Evolutionary conservation across 2,888 invertebrate species (phyloP).

Genomic region (Gisinianus flammeolus): DNA sequence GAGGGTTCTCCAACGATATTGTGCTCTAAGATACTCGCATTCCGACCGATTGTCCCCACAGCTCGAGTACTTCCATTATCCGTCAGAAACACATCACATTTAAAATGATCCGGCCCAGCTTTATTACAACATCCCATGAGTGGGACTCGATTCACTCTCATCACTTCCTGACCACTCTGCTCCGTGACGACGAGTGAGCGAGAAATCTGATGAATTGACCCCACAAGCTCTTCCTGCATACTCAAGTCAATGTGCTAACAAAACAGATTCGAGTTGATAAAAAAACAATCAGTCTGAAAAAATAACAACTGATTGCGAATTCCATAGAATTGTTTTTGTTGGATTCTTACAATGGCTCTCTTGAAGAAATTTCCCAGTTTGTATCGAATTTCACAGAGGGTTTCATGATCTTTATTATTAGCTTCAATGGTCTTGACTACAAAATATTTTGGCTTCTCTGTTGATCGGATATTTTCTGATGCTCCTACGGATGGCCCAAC

Average conservation of each 20-base stretch:
- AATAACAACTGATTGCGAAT: neutral
- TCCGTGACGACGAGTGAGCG: neutral
- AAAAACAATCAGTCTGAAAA: neutral
- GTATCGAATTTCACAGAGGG: neutral
- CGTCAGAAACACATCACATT: conserved; percentile 7
- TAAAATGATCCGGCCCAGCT: conserved; percentile 1
- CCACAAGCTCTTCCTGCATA: neutral
- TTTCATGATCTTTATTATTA: neutral
- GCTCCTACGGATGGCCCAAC: neutral
- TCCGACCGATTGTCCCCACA: conserved; percentile 17
- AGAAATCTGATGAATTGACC: neutral
- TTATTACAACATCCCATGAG: conserved; percentile 11
- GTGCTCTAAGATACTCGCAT: neutral
- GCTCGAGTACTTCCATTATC: neutral
- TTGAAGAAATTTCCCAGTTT: neutral
- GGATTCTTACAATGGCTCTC: neutral
- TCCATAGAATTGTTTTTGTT: neutral
- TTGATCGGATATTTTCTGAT: neutral
- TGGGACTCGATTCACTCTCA: neutral
- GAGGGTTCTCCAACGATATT: conserved; percentile 19
- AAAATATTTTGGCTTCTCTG: conserved; percentile 24
- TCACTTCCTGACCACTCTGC: neutral
- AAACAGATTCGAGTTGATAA: neutral
- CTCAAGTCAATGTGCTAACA: neutral
- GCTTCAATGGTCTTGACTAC: neutral